phyloP scores from a whole-genome alignment of 2,888 invertebrate genomes.

The Tenthredo scrophulariae region DNA sequence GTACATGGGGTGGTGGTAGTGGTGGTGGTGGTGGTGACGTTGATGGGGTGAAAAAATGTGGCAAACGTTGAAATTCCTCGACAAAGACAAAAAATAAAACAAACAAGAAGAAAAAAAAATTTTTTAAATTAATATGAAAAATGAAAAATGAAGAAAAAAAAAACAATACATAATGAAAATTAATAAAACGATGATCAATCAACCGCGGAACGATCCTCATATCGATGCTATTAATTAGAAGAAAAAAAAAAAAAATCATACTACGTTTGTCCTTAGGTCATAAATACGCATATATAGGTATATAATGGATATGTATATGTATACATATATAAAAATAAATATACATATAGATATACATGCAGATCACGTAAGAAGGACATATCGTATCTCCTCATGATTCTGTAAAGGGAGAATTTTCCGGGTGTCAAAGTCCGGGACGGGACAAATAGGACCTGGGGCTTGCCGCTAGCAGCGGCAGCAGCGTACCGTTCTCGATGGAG shows the following conservation, averaged over 20 bases:
- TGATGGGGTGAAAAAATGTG: neutral
- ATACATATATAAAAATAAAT: neutral
- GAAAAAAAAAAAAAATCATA: too few relatives aligned
- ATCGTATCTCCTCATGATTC: neutral
- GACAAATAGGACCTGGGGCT: slow-evolving; percentile 52
- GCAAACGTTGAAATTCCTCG: neutral
- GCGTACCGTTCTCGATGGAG: slow-evolving; percentile 50
- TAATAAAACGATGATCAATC: neutral
- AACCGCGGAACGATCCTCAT: too few relatives aligned
- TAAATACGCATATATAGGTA: too few relatives aligned
- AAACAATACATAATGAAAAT: neutral
- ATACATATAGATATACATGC: too few relatives aligned
- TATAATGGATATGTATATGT: too few relatives aligned
- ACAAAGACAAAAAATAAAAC: neutral
- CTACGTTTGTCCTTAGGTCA: too few relatives aligned
- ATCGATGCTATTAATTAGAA: too few relatives aligned
- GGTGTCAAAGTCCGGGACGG: slow-evolving; percentile 33
- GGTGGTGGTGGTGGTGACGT: neutral
- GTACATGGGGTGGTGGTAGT: neutral
- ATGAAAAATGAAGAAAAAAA: neutral
- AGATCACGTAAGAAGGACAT: neutral
- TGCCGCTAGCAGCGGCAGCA: slow-evolving; percentile 14
- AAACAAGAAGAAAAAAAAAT: neutral
- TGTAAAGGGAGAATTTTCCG: neutral
- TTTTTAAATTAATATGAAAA: too few relatives aligned